Evolutionary conservation across 2,797 vertebrate species (phyloP).

Genomic region (Acomys russatus): DNA sequence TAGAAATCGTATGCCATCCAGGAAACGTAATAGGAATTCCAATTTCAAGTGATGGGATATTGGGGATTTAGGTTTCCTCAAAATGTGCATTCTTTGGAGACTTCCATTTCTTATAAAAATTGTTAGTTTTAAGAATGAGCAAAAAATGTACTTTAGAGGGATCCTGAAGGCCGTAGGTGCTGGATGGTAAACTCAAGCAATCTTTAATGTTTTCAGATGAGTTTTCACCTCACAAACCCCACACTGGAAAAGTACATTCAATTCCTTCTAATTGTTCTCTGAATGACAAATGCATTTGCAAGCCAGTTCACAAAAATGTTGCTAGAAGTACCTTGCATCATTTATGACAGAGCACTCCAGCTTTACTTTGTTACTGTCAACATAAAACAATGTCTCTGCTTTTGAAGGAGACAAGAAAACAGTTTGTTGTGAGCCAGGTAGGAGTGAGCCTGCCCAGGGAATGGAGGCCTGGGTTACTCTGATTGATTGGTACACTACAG

Average conservation of each 20-base stretch:
- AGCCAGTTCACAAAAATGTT: constrained; percentile 10
- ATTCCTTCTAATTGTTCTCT: constrained; percentile 16
- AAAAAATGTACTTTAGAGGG: neutral
- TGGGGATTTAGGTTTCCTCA: constrained; percentile 12
- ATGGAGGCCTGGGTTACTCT: neutral
- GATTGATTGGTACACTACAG: neutral
- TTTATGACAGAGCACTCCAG: neutral
- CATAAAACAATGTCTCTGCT: neutral
- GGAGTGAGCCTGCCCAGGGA: neutral
- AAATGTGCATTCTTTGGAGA: constrained; percentile 30
- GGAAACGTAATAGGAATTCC: constrained; percentile 12
- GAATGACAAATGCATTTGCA: neutral
- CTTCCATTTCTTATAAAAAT: constrained; percentile 53
- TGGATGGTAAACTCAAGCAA: neutral
- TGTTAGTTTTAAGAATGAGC: constrained; percentile 61
- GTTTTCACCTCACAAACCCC: neutral
- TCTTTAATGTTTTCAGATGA: neutral
- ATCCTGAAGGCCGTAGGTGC: neutral
- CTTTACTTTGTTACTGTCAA: neutral
- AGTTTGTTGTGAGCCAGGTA: neutral
- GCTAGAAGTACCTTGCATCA: neutral
- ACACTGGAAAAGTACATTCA: neutral
- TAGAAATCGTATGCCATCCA: constrained; percentile 36
- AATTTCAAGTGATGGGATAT: constrained; percentile 6
- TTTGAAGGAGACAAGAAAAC: neutral